These are phyloP conservation scores for Macroramphosus scolopax DNA, from an alignment of 2,797 vertebrate genomes.

Conservation along the genomic window DNA sequence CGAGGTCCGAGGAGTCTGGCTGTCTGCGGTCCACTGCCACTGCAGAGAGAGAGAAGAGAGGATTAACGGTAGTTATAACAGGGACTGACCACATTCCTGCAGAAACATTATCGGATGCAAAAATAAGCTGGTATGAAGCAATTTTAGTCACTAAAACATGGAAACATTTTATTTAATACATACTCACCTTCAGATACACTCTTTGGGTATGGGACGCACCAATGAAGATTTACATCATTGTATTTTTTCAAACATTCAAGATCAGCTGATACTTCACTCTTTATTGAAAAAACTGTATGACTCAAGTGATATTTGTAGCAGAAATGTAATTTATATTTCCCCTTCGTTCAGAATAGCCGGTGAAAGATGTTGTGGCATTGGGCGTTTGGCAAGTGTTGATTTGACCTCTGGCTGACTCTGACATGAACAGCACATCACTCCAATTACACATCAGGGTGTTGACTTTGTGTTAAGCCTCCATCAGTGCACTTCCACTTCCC, in stretches of 20 bases:
- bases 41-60: constrained; percentile 44
- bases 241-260: too few species aligned
- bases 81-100: constrained; percentile 12
- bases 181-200: too few species aligned
- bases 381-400: constrained; percentile 8
- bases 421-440: constrained; percentile 34
- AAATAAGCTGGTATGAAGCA: too few species aligned
- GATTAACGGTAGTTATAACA: constrained; percentile 10
- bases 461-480: constrained; percentile 48
- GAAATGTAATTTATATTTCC: too few species aligned
- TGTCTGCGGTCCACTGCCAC: constrained; percentile 74
- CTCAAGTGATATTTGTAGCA: too few species aligned
- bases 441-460: constrained; percentile 43
- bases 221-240: too few species aligned
- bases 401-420: constrained; percentile 23
- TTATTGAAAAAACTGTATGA: too few species aligned
- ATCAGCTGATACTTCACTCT: too few species aligned
- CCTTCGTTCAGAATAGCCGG: too few species aligned
- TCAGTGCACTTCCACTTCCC: constrained; percentile 34
- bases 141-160: too few species aligned
- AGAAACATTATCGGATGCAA: neutral
- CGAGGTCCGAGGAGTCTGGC: constrained; percentile 84
- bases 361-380: neutral
- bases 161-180: too few species aligned
- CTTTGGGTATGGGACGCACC: too few species aligned